Percentiles rank a stretch among this genome's conserved stretches.
Evolutionary conservation across 2,113 vertebrate genomes (phyloP).

Genomic region (Montifringilla adamsi): DNA sequence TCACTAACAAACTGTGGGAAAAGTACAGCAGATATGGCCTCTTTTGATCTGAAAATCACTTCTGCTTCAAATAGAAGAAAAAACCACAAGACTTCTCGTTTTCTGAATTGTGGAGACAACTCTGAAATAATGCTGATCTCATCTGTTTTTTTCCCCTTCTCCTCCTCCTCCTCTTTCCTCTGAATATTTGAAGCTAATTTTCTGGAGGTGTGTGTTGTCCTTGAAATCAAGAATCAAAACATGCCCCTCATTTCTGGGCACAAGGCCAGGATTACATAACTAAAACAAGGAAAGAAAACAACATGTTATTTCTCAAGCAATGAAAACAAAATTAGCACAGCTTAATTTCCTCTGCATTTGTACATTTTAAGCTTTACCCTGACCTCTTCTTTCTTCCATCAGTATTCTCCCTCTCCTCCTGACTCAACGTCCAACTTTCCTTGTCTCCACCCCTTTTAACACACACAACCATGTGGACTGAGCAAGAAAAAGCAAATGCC

Average conservation of each 20-base stretch:
- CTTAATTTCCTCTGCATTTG: background rate
- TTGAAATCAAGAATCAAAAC: slow-evolving; percentile 26
- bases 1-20: background rate
- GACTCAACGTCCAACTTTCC: background rate
- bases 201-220: background rate
- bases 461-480: background rate
- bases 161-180: background rate
- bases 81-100: background rate
- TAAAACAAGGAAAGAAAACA: background rate
- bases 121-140: background rate
- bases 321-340: background rate
- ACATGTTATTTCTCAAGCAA: background rate
- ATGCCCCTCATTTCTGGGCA: background rate
- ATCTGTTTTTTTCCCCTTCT: background rate
- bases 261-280: background rate
- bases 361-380: background rate
- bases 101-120: background rate
- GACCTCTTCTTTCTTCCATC: background rate
- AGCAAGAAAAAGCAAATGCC: background rate
- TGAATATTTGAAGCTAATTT: background rate
- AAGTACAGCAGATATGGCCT: background rate
- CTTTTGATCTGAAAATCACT: background rate
- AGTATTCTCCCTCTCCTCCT: background rate
- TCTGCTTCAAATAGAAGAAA: background rate
- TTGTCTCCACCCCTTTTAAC: background rate